A percentile compares a stretch with the other conserved stretches of the same genome.
Conservation (phyloP, 2,888 invertebrate genomes). For the Parnassius glacialis region DNA sequence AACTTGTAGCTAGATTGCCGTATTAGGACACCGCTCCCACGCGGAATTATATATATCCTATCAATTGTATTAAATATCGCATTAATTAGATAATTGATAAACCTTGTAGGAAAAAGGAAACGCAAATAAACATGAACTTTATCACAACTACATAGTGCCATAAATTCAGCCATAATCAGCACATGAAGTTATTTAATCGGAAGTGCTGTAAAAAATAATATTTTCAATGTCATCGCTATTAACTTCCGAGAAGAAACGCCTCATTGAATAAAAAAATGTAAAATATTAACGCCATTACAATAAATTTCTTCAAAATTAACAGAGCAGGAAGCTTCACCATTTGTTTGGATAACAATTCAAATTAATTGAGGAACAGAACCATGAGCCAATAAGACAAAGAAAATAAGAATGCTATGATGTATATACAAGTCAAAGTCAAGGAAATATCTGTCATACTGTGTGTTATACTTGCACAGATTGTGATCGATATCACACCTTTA, state of each 20-base stretch:
- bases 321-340: conserved; percentile 1
- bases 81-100: no score
- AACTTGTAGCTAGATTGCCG: no score
- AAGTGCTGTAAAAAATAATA: conserved; percentile 6
- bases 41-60: no score
- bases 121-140: no score
- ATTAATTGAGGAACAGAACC: conserved; percentile 15
- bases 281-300: conserved; percentile 20
- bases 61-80: no score
- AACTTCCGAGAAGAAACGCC: conserved; percentile 13
- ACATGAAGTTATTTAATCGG: not conserved
- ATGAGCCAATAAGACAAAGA: not conserved
- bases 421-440: no score
- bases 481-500: no score
- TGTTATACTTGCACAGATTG: no score
- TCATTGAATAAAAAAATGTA: conserved; percentile 23
- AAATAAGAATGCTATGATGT: no score
- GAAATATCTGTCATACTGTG: no score
- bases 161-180: conserved; percentile 10
- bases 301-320: conserved; percentile 20
- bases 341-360: conserved; percentile 19
- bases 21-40: no score
- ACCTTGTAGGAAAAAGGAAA: no score
- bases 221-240: conserved; percentile 6
- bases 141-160: not conserved